Conservation (phyloP, 2,113 vertebrate species). For the Leucosticte australis region DNA sequence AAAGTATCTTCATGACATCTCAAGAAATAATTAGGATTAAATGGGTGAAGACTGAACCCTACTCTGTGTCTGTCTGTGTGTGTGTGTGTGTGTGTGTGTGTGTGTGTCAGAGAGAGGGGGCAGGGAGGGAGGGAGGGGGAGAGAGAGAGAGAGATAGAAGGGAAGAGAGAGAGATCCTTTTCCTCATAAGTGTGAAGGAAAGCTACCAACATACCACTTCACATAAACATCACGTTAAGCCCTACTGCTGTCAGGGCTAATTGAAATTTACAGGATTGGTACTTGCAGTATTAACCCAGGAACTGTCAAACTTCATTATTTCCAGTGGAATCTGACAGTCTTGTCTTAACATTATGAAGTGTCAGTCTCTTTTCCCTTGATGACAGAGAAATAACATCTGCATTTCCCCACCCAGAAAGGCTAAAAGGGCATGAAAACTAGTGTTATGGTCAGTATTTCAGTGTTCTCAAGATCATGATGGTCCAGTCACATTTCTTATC, state of each 20-base stretch:
- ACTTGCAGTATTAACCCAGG: conserved; percentile 45
- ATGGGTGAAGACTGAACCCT: neutral
- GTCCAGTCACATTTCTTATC: neutral
- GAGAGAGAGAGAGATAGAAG: too few species aligned
- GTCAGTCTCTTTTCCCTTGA: conserved; percentile 56
- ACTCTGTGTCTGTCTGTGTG: neutral
- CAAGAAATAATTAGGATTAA: neutral
- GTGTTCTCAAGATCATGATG: neutral
- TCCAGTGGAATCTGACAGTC: conserved; percentile 32
- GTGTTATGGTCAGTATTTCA: neutral
- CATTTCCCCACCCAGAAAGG: conserved; percentile 27
- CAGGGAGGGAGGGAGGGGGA: neutral
- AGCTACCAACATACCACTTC: conserved; percentile 48
- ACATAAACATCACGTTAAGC: conserved; percentile 49
- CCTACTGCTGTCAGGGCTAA: conserved; percentile 32
- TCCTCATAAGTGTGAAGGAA: conserved; percentile 47
- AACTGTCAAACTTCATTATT: conserved; percentile 56
- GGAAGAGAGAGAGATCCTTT: neutral
- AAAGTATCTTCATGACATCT: neutral
- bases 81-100: neutral
- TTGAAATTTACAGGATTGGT: conserved; percentile 50
- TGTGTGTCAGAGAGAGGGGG: neutral
- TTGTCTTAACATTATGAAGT: conserved; percentile 41
- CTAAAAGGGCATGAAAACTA: neutral
- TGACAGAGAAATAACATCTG: conserved; percentile 49